Evolutionary conservation across 1,140 invertebrate species (phyloP), one percentile per base, ranked within the genome.

Genomic region (Caenorhabditis brenneri): DNA sequence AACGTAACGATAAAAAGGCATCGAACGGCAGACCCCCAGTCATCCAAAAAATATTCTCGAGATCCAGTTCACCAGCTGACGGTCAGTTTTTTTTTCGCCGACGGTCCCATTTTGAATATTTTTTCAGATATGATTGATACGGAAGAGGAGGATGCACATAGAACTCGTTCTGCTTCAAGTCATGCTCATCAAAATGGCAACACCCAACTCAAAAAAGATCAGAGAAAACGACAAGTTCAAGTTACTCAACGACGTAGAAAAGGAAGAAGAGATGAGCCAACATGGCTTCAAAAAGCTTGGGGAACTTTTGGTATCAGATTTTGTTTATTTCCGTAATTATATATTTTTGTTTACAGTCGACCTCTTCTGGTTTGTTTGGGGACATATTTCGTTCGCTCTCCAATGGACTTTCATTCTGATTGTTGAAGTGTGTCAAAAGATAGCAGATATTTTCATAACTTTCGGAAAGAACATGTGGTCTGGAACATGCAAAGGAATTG

Each of bases 381-480:
- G 22, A 15, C n/a, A 74, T 22, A 7, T 46, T 42, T 22, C 19
- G 0, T 74, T 74, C 46, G 36, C 12, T 19, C 65, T 74, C 19
- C 65, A 74, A n/a, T 74, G 65, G 65, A 74, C 65, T 15, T 74
- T 74, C 27, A 31, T 74, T 12, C 65, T 74, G 9, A 74, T 74
- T n/a, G 65, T 74, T 22, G 65, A 74, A 74, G 65, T 74, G 22
- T 74, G 65, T 46, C 65, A 74, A 74, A 74, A 31, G 33, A 74
- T 74, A 39, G 36, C 65, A 4, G 65, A 74, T n/a, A 39, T 74
- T 1, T 74, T 74, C 29, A 31, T 74, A 19, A 74, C 15, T 42
- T 74, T 19, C 24, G 65, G 65, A 74, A 74, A 24, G 12, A 74
- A n/a, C 15, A 22, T 74, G 33, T 74, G 65, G 65, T 1, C n/a